These are phyloP conservation scores for Microtus pennsylvanicus DNA, from an alignment of 2,113 vertebrate genomes.

Conservation along the genomic window DNA sequence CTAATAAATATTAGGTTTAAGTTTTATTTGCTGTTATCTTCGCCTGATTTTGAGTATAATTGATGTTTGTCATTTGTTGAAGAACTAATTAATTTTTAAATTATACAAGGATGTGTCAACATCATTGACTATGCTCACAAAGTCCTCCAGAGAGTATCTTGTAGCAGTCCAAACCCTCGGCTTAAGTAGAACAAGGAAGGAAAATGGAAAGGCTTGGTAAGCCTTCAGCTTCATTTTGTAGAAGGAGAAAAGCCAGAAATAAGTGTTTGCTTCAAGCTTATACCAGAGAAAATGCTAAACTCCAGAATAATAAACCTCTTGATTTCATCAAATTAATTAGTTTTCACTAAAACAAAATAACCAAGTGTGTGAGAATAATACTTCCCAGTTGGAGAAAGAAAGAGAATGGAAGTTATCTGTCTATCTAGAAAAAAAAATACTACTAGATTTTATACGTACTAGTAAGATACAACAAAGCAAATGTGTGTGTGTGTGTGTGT, in stretches of 20 bases:
- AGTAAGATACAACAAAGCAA: background rate
- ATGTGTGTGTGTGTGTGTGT: too few species aligned
- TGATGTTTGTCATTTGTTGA: background rate
- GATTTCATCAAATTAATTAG: background rate
- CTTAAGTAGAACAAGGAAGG: background rate
- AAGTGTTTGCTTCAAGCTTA: background rate
- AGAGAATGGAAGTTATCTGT: background rate
- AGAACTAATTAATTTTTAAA: background rate
- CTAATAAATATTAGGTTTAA: background rate
- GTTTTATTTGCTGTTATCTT: background rate
- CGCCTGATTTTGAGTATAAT: background rate
- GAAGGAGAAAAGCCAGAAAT: background rate
- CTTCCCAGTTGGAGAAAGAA: background rate
- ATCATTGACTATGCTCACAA: background rate
- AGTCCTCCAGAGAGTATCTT: too few species aligned
- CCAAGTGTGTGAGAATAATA: background rate
- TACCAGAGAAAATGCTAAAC: background rate
- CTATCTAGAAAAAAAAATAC: background rate
- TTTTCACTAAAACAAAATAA: background rate
- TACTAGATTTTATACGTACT: background rate
- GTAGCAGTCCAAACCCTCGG: background rate
- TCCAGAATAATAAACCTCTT: background rate
- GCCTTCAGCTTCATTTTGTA: background rate
- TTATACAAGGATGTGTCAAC: background rate
- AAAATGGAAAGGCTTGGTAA: background rate